These are phyloP conservation scores for Ernsta delagoae DNA, from an alignment of 2,888 invertebrate genomes.

Conservation along the genomic window DNA sequence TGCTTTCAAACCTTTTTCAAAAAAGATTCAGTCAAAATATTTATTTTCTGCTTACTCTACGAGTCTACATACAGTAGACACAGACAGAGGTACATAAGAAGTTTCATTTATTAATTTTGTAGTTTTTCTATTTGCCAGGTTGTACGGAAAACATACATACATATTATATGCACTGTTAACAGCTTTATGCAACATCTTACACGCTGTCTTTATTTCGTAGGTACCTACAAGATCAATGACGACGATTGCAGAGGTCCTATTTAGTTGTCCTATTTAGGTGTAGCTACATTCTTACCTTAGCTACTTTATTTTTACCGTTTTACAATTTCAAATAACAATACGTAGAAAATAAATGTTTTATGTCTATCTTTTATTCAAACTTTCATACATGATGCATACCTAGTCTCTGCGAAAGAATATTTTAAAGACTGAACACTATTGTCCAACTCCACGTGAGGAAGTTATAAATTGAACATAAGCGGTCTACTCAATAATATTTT, in stretches of 20 bases:
- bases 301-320: neutral
- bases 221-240: no score
- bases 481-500: constrained; percentile 34
- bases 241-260: no score
- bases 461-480: constrained; percentile 32
- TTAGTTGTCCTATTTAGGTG: neutral
- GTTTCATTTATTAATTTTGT: no score
- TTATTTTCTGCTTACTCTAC: no score
- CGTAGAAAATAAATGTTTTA: neutral
- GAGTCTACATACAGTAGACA: no score
- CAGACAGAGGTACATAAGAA: no score
- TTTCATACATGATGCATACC: neutral
- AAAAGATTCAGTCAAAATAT: no score
- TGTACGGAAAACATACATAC: no score
- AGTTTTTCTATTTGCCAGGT: no score
- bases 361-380: constrained; percentile 1
- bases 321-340: neutral
- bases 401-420: neutral
- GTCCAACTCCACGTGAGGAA: constrained; percentile 23
- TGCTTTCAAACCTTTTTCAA: no score
- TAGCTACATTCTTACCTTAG: no score
- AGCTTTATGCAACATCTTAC: constrained; percentile 9
- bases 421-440: neutral
- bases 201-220: neutral
- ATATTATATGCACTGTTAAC: neutral